Evolutionary conservation across 2,888 invertebrate species (phyloP), one percentile per base, ranked within the genome.

Genomic region (Pelosia muscerda): DNA sequence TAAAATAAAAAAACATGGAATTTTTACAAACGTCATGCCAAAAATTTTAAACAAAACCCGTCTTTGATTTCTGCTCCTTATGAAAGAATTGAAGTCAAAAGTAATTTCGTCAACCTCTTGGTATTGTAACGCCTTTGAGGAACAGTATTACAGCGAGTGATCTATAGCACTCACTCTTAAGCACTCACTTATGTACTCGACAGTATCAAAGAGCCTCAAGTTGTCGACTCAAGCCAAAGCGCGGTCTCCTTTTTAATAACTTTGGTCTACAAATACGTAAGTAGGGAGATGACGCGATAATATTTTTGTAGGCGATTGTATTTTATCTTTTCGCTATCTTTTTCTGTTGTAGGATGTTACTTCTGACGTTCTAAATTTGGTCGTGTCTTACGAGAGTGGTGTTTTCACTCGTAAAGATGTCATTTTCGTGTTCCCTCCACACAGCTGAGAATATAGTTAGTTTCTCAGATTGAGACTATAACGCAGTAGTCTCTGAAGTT

Each of bases 171-270:
- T 76, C 87, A 86, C 77, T 76, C 71, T 83, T 80, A 78, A 91
- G 90, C 71, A 82, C 86, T 88, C 90, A 89, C 92, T 92, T 90
- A 89, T 88, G 86, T 82, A 88, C 90, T 92, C 82, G 73, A 87
- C 79, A 81, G 84, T 85, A 88, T 92, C 92, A 92, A 92, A 92
- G 90, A 83, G 78, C 75, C 75, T 83, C 74, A 77, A 83, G 80
- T 76, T 76, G 78, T 72, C 79, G 70, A 81, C 83, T 81, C 79
- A 82, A 78, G 81, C 75, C 72, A 57, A 81, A 83, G 82, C 84
- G 80, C 79, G 73, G 63, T 69, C 70, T 74, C 70, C 73, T 82
- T 77, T 74, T 80, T 75, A 77, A 77, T 77, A 80, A 77, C 80
- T 77, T 69, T 77, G 78, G 34, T n/a, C 70, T 72, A 73, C 69